Evolutionary conservation across 2,113 vertebrate species (phyloP).

Genomic region (Tauraco erythrolophus): DNA sequence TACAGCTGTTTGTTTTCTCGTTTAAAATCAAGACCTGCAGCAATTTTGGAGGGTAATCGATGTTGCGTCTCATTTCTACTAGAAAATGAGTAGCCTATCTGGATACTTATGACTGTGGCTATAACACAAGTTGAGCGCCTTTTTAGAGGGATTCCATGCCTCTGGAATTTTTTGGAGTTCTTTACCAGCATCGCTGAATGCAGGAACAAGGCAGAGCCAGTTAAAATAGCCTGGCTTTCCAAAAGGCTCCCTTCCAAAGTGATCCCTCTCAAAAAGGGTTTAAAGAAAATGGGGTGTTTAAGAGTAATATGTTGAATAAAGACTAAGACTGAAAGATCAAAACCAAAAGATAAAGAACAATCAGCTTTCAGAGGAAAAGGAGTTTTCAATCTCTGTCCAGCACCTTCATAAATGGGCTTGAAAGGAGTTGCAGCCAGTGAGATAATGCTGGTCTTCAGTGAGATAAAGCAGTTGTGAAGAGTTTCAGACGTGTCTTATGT

Average conservation of each 20-base stretch:
- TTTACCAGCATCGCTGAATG: background rate
- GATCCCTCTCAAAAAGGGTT: background rate
- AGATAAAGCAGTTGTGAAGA: background rate
- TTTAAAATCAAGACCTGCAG: background rate
- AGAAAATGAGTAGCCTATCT: background rate
- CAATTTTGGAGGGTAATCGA: background rate
- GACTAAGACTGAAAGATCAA: background rate
- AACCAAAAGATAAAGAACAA: background rate
- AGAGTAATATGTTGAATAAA: background rate
- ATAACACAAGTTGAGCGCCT: background rate
- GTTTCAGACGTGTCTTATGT: background rate
- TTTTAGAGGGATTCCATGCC: background rate
- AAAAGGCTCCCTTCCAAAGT: background rate
- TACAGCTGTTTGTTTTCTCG: background rate
- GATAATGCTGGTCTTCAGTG: too few relatives aligned
- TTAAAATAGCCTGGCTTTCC: background rate
- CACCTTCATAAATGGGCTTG: background rate
- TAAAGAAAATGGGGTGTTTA: background rate
- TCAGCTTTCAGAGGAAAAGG: background rate
- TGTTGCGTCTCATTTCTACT: background rate
- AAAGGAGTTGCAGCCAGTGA: background rate
- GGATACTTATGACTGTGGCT: background rate
- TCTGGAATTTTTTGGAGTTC: background rate
- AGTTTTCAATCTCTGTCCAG: background rate
- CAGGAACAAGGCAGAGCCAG: background rate